Percentiles rank a stretch among this genome's conserved stretches.
Evolutionary conservation across 35 echinoderm and acorn worm genomes (phyloP).

Genomic region (Eucidaris tribuloides): DNA sequence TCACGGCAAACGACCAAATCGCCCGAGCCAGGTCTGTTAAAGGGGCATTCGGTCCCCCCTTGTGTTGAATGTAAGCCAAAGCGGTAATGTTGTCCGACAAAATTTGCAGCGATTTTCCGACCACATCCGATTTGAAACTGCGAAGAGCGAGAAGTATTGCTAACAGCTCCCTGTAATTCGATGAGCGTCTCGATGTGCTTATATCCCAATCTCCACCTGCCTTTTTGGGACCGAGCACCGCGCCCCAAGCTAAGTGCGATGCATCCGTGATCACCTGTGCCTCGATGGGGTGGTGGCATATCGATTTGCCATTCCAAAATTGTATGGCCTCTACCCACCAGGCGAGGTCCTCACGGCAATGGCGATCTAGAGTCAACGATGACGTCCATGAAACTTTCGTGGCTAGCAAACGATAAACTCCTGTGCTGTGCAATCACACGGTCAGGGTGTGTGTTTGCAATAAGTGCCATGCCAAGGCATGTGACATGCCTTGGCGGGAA

Average conservation of each 20-base stretch:
- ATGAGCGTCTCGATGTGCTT: constrained; percentile 17
- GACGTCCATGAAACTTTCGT: constrained; percentile 27
- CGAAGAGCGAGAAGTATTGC: constrained; percentile 44
- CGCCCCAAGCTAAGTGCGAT: constrained; percentile 29
- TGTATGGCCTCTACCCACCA: constrained; percentile 43
- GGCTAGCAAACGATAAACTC: constrained; percentile 35
- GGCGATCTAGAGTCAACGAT: constrained; percentile 18
- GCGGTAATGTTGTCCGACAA: constrained; percentile 49
- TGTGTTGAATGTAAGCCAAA: constrained; percentile 54
- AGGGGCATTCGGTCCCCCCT: constrained; percentile 16
- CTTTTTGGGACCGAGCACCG: neutral
- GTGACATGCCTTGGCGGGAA: no score
- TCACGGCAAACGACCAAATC: constrained; percentile 34
- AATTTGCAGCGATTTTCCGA: constrained; percentile 45
- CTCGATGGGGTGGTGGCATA: neutral
- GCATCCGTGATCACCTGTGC: constrained; percentile 35
- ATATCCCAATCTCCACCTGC: constrained; percentile 52
- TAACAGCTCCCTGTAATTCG: constrained; percentile 63
- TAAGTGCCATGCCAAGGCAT: no score
- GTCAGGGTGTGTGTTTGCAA: no score
- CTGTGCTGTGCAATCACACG: constrained; percentile 27
- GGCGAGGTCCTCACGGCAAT: neutral
- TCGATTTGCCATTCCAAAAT: constrained; percentile 28
- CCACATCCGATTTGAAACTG: constrained; percentile 21
- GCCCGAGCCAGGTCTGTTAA: constrained; percentile 24